phyloP scores from a whole-genome alignment of 2,797 vertebrate genomes.

The Fundulus diaphanus region DNA sequence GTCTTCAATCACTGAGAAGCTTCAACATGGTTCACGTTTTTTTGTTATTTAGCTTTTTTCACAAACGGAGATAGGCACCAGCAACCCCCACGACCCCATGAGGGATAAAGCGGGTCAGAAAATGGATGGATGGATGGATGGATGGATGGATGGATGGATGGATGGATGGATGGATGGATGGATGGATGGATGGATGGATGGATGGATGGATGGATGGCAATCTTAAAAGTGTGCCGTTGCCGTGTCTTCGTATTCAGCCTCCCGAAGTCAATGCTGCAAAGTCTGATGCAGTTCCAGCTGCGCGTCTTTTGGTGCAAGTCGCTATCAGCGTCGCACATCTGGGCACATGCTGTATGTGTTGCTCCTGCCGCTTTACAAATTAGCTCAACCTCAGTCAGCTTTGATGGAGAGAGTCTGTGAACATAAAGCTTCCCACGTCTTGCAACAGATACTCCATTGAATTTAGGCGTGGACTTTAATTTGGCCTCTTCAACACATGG shows the following conservation, averaged over 20 bases:
- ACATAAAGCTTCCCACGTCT: not conserved
- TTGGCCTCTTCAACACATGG: not conserved
- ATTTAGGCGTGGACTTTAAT: not conserved
- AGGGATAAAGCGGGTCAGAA: no score
- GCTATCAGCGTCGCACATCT: not conserved
- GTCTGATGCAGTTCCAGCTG: no score
- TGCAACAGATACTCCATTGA: not conserved
- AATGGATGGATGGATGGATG: no score
- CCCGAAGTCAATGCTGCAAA: no score
- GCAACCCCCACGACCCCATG: no score
- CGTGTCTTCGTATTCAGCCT: not conserved
- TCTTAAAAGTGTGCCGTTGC: not conserved
- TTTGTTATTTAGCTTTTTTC: not conserved
- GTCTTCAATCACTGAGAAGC: not conserved
- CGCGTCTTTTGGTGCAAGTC: not conserved
- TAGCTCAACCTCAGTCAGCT: not conserved
- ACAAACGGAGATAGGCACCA: no score
- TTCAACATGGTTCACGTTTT: not conserved
- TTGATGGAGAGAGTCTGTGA: not conserved
- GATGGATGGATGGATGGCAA: no score
- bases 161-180: no score
- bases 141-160: no score
- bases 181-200: no score
- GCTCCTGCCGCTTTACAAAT: not conserved
- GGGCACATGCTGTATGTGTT: no score